Conservation (phyloP, 2,797 vertebrate genomes). For the Anguilla megastoma region DNA sequence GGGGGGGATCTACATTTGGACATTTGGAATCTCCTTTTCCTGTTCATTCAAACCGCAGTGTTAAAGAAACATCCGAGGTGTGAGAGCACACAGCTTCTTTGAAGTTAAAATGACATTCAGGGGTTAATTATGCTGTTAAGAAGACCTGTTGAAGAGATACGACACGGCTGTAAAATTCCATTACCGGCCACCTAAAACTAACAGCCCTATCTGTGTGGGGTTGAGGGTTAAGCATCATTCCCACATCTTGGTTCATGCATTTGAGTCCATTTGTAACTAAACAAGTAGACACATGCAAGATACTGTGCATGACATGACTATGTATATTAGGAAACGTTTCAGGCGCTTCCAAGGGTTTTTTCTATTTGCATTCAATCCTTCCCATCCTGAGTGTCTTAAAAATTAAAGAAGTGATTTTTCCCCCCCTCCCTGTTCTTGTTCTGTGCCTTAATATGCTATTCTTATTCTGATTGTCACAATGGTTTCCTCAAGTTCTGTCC, state of each 20-base stretch:
- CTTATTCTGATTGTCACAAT: background rate
- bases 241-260: background rate
- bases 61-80: conserved; percentile 55
- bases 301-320: background rate
- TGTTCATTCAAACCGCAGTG: conserved; percentile 37
- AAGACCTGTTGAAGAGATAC: conserved; percentile 50
- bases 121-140: conserved; percentile 72
- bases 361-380: background rate
- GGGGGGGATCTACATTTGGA: conserved; percentile 33
- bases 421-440: background rate
- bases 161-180: background rate
- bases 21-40: conserved; percentile 46
- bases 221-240: background rate
- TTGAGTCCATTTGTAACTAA: background rate
- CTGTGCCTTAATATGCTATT: background rate
- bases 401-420: background rate
- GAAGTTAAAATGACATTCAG: conserved; percentile 69
- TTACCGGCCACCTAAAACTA: conserved; percentile 22
- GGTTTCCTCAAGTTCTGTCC: background rate
- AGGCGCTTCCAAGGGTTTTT: background rate
- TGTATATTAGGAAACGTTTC: background rate
- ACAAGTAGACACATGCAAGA: background rate
- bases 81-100: conserved; percentile 59
- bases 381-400: background rate
- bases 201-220: background rate